Evolutionary conservation across 2,888 invertebrate species (phyloP).

Genomic region (Cosmorhoe ocellata): DNA sequence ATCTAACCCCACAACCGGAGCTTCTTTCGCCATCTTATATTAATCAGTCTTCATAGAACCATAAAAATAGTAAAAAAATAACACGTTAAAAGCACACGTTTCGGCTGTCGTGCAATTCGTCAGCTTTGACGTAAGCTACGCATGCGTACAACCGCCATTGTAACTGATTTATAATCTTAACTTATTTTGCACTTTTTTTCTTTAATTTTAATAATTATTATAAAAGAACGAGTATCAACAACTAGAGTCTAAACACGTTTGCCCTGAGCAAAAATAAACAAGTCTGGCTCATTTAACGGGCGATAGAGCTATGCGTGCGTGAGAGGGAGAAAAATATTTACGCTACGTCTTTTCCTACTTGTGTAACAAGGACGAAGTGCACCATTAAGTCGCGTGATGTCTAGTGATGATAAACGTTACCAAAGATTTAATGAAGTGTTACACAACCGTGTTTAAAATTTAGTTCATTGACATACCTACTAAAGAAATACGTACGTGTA

Average conservation of each 20-base stretch:
- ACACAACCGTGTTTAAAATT: not conserved
- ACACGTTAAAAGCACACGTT: slow-evolving; percentile 21
- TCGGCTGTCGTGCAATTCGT: slow-evolving; percentile 12
- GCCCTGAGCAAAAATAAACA: slow-evolving; percentile 28
- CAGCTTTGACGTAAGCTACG: slow-evolving; percentile 29
- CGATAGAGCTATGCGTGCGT: slow-evolving; percentile 2
- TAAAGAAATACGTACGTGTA: too few relatives aligned
- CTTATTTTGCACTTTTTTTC: slow-evolving; percentile 4
- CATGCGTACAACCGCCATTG: slow-evolving; percentile 23
- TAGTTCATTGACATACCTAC: not conserved
- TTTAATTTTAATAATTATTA: not conserved
- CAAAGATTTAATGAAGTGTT: slow-evolving; percentile 9
- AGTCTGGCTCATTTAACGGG: slow-evolving; percentile 5
- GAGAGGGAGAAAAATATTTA: slow-evolving; percentile 9
- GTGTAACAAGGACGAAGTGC: slow-evolving; percentile 26
- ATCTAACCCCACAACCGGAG: slow-evolving; percentile 54
- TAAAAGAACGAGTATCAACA: slow-evolving; percentile 17
- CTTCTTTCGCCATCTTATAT: slow-evolving; percentile 53
- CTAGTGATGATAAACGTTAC: slow-evolving; percentile 11
- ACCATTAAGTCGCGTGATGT: slow-evolving; percentile 20
- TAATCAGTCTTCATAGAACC: slow-evolving; percentile 36
- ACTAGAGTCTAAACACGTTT: slow-evolving; percentile 23
- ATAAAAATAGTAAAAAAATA: slow-evolving; percentile 27
- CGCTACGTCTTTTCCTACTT: not conserved
- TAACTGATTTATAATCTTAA: not conserved